phyloP scores from a whole-genome alignment of 2,113 vertebrate genomes.

The Azemiops feae region DNA sequence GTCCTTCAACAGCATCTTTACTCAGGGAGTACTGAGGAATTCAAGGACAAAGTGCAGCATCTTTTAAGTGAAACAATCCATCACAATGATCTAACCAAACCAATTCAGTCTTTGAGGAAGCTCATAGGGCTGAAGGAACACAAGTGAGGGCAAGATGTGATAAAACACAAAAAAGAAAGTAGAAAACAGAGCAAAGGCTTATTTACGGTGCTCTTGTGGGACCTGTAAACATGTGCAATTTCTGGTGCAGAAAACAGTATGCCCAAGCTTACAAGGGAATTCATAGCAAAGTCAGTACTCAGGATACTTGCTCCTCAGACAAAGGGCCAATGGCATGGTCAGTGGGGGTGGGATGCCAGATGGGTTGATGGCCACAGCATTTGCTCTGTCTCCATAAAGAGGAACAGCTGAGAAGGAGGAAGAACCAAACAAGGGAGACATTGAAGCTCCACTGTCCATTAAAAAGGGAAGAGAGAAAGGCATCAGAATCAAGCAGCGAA shows the following conservation, averaged over 20 bases:
- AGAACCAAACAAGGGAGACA: not conserved
- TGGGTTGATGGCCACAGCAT: not conserved
- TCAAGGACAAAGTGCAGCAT: not conserved
- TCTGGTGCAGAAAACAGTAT: not conserved
- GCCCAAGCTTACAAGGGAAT: not conserved
- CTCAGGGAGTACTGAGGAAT: not conserved
- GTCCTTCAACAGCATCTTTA: not conserved
- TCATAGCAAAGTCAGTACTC: not conserved
- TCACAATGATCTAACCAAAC: not conserved
- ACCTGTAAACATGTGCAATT: not conserved
- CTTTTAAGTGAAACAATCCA: not conserved
- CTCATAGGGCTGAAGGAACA: not conserved
- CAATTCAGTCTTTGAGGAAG: not conserved
- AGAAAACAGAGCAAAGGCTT: not conserved
- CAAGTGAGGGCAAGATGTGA: not conserved
- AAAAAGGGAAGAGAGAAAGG: not conserved
- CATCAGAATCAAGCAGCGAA: not conserved
- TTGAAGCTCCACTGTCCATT: not conserved
- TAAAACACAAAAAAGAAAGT: not conserved
- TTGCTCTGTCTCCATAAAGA: not conserved
- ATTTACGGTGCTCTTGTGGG: not conserved
- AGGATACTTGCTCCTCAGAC: not conserved
- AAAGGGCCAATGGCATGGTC: not conserved
- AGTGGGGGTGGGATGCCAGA: not conserved
- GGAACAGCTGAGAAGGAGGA: not conserved